These are phyloP conservation scores for Tragelaphus strepsiceros DNA, from an alignment of 2,113 vertebrate species.

Conservation along the genomic window DNA sequence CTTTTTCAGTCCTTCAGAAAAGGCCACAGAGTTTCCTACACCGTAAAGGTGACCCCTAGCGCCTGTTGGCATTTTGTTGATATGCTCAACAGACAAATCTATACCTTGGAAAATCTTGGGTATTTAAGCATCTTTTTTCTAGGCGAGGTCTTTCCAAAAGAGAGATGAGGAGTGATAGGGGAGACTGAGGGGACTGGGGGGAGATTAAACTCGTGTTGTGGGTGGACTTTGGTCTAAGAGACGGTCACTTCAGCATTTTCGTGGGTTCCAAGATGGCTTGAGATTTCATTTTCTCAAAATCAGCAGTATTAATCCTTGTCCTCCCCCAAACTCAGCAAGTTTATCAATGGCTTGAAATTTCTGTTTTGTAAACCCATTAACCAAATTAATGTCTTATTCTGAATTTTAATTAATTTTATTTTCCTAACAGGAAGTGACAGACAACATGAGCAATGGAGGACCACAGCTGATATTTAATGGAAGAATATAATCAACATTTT, in stretches of 20 bases:
- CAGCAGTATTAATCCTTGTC: not conserved
- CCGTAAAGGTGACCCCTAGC: not conserved
- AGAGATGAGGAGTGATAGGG: not conserved
- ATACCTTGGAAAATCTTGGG: constrained; percentile 1
- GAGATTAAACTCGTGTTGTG: constrained; percentile 30
- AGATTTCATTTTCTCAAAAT: constrained; percentile 49
- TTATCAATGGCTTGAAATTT: constrained; percentile 52
- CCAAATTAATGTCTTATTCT: constrained; percentile 39
- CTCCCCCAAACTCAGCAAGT: not conserved
- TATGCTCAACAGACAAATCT: constrained; percentile 32
- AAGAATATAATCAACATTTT: constrained; percentile 79
- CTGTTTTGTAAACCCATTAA: constrained; percentile 42
- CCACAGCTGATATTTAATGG: constrained; percentile 94
- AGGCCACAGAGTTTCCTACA: not conserved
- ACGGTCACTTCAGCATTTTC: constrained; percentile 35
- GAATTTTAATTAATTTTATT: constrained; percentile 71
- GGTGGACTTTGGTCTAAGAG: not conserved
- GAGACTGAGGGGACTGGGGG: not conserved
- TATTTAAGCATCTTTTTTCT: constrained; percentile 28
- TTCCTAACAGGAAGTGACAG: constrained; percentile 91
- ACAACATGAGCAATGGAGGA: constrained; percentile 93
- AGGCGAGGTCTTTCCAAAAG: constrained; percentile 41
- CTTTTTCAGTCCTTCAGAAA: not conserved
- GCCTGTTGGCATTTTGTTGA: constrained; percentile 34
- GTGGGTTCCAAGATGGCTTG: constrained; percentile 40